These are phyloP conservation scores for Poeciliopsis prolifica DNA, from an alignment of 2,113 vertebrate species.

Conservation along the genomic window DNA sequence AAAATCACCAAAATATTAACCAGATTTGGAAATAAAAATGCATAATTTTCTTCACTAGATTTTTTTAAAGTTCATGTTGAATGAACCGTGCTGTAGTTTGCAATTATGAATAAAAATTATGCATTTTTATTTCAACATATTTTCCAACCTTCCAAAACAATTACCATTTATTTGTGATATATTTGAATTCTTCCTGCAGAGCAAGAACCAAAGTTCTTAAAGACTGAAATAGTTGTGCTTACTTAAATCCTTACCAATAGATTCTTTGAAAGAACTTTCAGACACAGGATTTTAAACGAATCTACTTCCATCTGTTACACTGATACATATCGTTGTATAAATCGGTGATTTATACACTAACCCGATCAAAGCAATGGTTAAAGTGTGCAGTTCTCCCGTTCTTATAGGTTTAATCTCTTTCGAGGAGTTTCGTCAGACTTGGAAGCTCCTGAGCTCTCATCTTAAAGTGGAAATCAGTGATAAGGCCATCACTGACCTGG, in stretches of 20 bases:
- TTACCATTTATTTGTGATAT: too few species aligned
- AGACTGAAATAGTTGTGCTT: neutral
- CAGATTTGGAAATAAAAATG: too few species aligned
- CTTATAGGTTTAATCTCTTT: constrained; percentile 89
- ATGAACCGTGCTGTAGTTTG: neutral
- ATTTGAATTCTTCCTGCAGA: neutral
- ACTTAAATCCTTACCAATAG: neutral
- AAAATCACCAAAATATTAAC: too few species aligned
- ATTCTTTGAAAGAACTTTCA: too few species aligned
- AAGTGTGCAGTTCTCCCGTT: neutral
- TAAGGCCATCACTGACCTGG: constrained; percentile 84
- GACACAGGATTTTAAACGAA: neutral
- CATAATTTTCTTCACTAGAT: neutral
- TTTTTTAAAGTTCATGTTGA: neutral
- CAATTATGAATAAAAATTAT: too few species aligned
- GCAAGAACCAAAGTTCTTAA: neutral
- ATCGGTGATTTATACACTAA: neutral
- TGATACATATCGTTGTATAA: neutral
- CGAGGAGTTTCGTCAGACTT: constrained; percentile 91
- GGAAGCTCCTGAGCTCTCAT: constrained; percentile 91
- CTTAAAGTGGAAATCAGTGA: constrained; percentile 85
- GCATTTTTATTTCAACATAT: too few species aligned
- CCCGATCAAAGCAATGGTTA: neutral
- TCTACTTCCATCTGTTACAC: neutral
- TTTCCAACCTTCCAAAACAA: too few species aligned